Evolutionary conservation across 1,140 invertebrate genomes (phyloP), one percentile per base, ranked within the genome.

Genomic region (Calliopsis andreniformis): DNA sequence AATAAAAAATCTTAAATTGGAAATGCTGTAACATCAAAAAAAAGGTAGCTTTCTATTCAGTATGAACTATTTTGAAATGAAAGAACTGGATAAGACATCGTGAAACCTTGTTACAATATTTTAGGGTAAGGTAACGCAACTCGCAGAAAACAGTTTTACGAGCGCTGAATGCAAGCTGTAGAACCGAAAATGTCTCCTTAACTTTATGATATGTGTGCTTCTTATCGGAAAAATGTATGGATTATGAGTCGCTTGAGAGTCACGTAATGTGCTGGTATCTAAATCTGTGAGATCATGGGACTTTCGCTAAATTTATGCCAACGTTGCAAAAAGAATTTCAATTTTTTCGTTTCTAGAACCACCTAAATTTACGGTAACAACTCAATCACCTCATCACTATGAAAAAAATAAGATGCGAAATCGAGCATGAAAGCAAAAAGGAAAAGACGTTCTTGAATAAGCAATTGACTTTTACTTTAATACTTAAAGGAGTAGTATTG

Each of bases 181-280:
- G 32, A 43, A 68, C 2, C 35, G 23, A 43, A 42, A 55, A 55
- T 45, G 28, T 51, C 64, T 30, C 35, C 64, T 68, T 68, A 68
- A 43, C n/a, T n/a, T 8, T 14, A 23, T 68, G 64, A 35, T 55
- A 55, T 68, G 51, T 43, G 64, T 14, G 64, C 49, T 55, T 28
- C 64, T 68, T 68, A 68, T 68, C 64, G 64, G 64, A 68, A 68
- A 68, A 68, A 68, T 55, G 64, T 68, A 55, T 68, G 64, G 64
- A 68, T 68, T 68, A 68, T 68, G 64, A 55, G 64, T 23, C 35
- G 43, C 35, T 39, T 25, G 64, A 68, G 64, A 43, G 49, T 55
- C 49, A 43, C 51, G 64, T 68, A 68, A 68, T 68, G 64, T 68
- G 42, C 64, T 30, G 64, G 16, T 68, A 68, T 55, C 64, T 68